Percentiles rank a stretch among this genome's conserved stretches.
phyloP scores from a whole-genome alignment of 1,140 invertebrate genomes.

The Caenorhabditis latens region DNA sequence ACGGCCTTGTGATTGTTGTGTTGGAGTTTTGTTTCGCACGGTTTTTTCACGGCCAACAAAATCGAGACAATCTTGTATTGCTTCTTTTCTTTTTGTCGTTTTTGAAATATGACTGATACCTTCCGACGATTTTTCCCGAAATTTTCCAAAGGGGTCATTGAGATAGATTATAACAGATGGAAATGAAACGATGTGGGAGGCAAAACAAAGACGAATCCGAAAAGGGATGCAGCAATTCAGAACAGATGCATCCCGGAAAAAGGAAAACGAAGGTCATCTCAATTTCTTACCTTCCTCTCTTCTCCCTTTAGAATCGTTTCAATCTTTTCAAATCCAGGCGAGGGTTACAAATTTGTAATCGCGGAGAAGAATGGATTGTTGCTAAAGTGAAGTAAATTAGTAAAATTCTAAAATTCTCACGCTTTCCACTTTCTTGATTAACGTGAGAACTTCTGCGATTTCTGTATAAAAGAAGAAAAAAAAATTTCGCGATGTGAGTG shows the following conservation, averaged over 20 bases:
- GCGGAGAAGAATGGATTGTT: neutral
- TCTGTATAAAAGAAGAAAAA: neutral
- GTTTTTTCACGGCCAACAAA: neutral
- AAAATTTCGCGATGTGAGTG: neutral
- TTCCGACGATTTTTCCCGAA: neutral
- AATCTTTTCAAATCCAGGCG: neutral
- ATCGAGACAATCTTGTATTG: neutral
- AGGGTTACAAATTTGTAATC: constrained; percentile 1
- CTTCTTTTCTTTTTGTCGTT: neutral
- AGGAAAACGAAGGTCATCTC: constrained; percentile 50
- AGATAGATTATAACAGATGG: constrained; percentile 41
- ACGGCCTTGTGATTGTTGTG: constrained; percentile 50
- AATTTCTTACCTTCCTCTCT: constrained; percentile 32
- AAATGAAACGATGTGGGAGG: neutral
- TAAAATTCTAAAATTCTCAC: neutral
- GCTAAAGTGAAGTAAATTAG: too few species aligned
- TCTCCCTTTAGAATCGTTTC: neutral
- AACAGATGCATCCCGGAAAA: constrained; percentile 56
- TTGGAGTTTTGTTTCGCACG: constrained; percentile 47
- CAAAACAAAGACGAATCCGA: constrained; percentile 53
- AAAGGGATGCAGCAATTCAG: constrained; percentile 54
- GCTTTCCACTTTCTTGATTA: neutral
- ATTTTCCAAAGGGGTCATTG: constrained; percentile 28
- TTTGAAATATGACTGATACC: neutral
- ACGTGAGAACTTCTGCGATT: neutral